A percentile compares a stretch with the other conserved stretches of the same genome.
Conservation (phyloP, 2,113 vertebrate genomes). For the Neopipo cinnamomea region DNA sequence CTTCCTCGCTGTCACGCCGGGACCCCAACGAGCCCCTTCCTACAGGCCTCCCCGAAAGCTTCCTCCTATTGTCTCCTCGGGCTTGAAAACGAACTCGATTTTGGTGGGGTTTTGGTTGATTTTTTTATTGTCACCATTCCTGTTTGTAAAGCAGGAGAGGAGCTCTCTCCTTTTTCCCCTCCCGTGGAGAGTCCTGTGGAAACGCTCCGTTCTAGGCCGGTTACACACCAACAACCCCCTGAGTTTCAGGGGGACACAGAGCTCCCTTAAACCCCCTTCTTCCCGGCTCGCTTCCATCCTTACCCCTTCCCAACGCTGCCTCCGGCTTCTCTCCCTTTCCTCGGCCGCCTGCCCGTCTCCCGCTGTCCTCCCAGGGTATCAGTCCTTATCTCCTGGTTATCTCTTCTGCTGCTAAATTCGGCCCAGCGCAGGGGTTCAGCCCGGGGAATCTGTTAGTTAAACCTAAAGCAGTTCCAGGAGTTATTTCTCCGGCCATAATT, state of each 20-base stretch:
- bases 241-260: background rate
- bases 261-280: background rate
- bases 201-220: background rate
- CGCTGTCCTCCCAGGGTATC: slow-evolving; percentile 20
- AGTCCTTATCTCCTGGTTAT: slow-evolving; percentile 50
- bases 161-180: background rate
- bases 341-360: background rate
- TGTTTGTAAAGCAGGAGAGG: background rate
- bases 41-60: background rate
- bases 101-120: background rate
- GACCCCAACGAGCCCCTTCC: background rate
- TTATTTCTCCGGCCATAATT: background rate
- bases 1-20: background rate
- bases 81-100: background rate
- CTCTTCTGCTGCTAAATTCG: slow-evolving; percentile 48
- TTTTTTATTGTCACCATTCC: background rate
- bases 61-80: background rate
- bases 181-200: background rate
- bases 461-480: background rate
- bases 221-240: background rate
- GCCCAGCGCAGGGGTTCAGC: slow-evolving; percentile 23
- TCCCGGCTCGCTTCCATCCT: background rate
- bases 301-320: background rate
- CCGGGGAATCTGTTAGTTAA: slow-evolving; percentile 6
- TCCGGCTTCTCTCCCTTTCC: background rate